Percentiles rank a stretch among this genome's conserved stretches.
Conservation (phyloP, 2,113 vertebrate genomes). For the Chamaea fasciata region DNA sequence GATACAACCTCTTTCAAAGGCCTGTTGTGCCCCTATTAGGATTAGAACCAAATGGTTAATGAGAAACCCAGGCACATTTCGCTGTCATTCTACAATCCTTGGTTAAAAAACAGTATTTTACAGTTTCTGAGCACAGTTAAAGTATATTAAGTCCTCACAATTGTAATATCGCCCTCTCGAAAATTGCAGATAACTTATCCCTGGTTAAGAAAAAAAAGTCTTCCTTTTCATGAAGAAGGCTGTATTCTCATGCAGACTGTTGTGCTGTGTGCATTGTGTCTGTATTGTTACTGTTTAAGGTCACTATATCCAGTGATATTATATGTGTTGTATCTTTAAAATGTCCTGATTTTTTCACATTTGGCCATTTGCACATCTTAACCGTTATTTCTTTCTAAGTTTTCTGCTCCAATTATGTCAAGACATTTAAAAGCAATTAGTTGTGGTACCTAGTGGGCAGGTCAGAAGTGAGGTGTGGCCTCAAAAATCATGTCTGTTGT, state of each 20-base stretch:
- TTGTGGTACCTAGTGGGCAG: background rate
- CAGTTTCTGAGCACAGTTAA: background rate
- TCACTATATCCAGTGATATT: background rate
- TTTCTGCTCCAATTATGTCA: background rate
- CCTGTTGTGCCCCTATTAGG: background rate
- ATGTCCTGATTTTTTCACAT: background rate
- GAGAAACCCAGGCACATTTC: background rate
- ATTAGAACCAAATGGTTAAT: background rate
- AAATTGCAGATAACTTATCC: background rate
- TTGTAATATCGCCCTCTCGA: background rate
- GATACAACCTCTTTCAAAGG: background rate
- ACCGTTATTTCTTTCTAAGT: background rate
- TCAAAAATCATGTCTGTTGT: background rate
- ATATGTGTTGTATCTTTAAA: background rate
- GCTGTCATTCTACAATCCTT: background rate
- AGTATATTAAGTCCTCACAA: background rate
- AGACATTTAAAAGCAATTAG: background rate
- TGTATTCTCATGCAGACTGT: background rate
- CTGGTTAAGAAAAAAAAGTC: background rate
- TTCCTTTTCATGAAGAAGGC: background rate
- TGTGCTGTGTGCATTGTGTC: background rate
- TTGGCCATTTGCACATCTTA: background rate
- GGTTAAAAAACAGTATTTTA: background rate
- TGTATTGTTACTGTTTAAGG: background rate
- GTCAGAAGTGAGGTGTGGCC: background rate